These are phyloP conservation scores for Agonopterix arenella DNA, from an alignment of 2,888 invertebrate species.

Conservation along the genomic window DNA sequence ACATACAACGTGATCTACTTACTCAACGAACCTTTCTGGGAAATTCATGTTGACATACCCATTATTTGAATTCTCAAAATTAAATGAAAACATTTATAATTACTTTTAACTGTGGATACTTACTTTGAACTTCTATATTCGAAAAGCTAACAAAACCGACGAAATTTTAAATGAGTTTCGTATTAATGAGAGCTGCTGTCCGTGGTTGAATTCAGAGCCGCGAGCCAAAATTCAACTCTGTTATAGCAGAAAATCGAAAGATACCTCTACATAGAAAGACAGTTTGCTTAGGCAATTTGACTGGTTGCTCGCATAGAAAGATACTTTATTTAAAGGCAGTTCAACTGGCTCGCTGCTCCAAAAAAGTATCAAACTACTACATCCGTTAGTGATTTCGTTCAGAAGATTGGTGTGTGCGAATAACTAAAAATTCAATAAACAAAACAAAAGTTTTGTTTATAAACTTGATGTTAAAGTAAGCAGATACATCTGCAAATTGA, in stretches of 20 bases:
- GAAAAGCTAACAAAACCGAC: constrained; percentile 5
- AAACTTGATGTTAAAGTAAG: background rate
- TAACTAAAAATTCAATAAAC: no score
- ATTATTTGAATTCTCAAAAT: background rate
- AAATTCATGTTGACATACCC: constrained; percentile 6
- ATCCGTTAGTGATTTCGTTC: no score
- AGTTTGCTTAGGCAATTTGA: no score
- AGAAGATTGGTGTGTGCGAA: no score
- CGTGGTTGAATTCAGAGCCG: constrained; percentile 3
- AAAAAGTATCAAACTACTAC: no score
- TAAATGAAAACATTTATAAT: background rate
- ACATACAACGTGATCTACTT: constrained; percentile 15
- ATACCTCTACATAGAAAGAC: no score
- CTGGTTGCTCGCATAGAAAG: no score
- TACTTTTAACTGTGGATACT: no score
- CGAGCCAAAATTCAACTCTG: constrained; percentile 10
- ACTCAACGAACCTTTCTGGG: constrained; percentile 7
- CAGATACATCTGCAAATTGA: background rate
- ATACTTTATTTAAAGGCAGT: no score
- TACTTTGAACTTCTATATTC: constrained; percentile 1
- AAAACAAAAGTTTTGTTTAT: no score
- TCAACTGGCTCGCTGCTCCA: no score
- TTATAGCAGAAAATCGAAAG: constrained; percentile 7
- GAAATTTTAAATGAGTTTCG: constrained; percentile 8
- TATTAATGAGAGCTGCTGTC: constrained; percentile 4